These are phyloP conservation scores for Silurus aristotelis DNA, from an alignment of 2,797 vertebrate genomes.

Conservation along the genomic window DNA sequence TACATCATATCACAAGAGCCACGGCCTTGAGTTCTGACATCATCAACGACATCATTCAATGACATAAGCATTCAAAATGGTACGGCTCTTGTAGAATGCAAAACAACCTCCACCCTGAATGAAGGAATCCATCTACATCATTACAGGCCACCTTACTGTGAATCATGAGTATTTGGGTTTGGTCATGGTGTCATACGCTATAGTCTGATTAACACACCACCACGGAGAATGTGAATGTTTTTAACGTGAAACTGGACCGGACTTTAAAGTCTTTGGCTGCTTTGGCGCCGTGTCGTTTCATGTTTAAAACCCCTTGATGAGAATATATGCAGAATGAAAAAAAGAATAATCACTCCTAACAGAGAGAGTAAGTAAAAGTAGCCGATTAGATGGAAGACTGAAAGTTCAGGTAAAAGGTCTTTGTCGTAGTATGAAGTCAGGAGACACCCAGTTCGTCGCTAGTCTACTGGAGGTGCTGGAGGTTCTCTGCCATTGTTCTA, in stretches of 20 bases:
- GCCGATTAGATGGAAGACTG: not conserved
- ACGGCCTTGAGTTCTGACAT: not conserved
- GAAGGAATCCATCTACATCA: conserved; percentile 1
- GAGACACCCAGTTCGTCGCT: conserved; percentile 59
- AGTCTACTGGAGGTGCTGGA: conserved; percentile 92
- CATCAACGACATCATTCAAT: conserved; percentile 10
- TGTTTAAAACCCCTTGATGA: not conserved
- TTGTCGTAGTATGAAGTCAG: conserved; percentile 59
- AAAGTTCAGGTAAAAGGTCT: conserved; percentile 62
- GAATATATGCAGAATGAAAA: not conserved
- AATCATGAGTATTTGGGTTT: not conserved
- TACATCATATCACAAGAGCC: not conserved
- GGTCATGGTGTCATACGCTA: not conserved
- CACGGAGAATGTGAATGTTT: not conserved
- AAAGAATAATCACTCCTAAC: not conserved
- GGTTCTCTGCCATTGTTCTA: conserved; percentile 82
- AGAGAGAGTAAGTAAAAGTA: conserved; percentile 49
- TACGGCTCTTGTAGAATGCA: not conserved
- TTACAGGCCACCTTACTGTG: not conserved
- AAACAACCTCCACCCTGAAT: conserved; percentile 21
- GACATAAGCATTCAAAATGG: not conserved
- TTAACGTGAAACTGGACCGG: not conserved
- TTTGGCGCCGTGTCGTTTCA: not conserved
- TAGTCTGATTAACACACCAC: not conserved
- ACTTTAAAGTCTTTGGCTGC: not conserved